Conservation (phyloP, 2,888 invertebrate species). For the Drosophila gaucha region DNA sequence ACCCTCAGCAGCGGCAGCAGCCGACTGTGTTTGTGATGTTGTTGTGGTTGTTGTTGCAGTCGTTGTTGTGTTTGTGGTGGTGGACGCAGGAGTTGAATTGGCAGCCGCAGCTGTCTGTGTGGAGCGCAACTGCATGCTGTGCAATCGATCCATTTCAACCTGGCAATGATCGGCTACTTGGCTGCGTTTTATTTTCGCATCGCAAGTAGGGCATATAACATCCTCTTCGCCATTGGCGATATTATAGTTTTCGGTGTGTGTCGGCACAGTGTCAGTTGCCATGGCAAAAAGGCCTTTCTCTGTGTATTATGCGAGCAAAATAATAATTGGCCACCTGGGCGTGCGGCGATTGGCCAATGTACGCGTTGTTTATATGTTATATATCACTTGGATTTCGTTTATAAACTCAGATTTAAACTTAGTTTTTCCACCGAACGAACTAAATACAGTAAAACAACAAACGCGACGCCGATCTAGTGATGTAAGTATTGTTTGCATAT, state of each 20-base stretch:
- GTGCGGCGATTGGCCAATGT: constrained; percentile 14
- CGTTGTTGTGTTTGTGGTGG: constrained; percentile 16
- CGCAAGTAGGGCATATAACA: constrained; percentile 94
- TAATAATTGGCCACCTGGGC: constrained; percentile 26
- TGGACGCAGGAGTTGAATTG: background rate
- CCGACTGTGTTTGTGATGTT: constrained; percentile 10
- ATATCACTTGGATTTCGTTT: constrained; percentile 37
- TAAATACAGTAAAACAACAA: constrained; percentile 55
- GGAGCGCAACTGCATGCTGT: constrained; percentile 51
- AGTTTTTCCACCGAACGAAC: constrained; percentile 24
- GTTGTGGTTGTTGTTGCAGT: constrained; percentile 5
- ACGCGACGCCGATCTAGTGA: constrained; percentile 51
- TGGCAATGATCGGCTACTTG: constrained; percentile 94
- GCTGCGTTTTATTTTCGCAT: constrained; percentile 91
- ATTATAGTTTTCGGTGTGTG: constrained; percentile 61
- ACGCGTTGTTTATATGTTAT: constrained; percentile 4
- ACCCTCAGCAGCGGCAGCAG: constrained; percentile 4
- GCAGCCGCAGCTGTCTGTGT: background rate
- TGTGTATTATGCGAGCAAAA: constrained; percentile 6
- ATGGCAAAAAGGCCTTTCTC: constrained; percentile 28
- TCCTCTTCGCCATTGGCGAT: constrained; percentile 57
- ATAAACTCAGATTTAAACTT: constrained; percentile 50
- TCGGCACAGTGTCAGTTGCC: constrained; percentile 68
- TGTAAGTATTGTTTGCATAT: constrained; percentile 27
- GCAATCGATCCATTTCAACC: constrained; percentile 91